Percentiles rank a stretch among this genome's conserved stretches.
Conservation (phyloP, 2,888 invertebrate species). For the Melitaea athalia region DNA sequence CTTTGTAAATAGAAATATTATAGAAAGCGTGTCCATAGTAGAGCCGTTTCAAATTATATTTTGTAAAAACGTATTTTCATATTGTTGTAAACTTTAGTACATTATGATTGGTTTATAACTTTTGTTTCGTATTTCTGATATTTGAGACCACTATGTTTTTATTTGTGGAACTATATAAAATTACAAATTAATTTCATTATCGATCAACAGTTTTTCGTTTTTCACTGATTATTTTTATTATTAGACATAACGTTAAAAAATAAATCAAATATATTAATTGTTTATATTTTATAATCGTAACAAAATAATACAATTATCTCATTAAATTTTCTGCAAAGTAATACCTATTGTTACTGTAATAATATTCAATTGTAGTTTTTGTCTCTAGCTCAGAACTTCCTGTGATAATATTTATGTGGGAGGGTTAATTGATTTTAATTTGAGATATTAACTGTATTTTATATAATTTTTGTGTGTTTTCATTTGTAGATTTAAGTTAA, state of each 20-base stretch:
- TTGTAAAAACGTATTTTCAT: conserved; percentile 7
- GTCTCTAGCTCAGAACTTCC: conserved; percentile 61
- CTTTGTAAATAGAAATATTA: conserved; percentile 29
- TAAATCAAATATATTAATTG: too few relatives aligned
- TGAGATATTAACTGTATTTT: conserved; percentile 28
- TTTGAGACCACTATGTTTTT: too few relatives aligned
- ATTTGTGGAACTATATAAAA: too few relatives aligned
- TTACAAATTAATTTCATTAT: too few relatives aligned
- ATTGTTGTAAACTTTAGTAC: neutral
- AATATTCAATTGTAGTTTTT: conserved; percentile 16
- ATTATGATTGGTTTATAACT: neutral
- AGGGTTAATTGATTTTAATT: conserved; percentile 29
- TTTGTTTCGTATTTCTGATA: neutral
- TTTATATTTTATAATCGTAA: too few relatives aligned
- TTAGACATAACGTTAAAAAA: too few relatives aligned
- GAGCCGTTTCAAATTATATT: conserved; percentile 27
- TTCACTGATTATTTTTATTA: too few relatives aligned
- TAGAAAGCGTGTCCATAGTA: conserved; percentile 14
- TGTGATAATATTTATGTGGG: conserved; percentile 59
- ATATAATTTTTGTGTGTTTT: conserved; percentile 16
- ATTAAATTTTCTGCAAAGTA: neutral
- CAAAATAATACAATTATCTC: too few relatives aligned
- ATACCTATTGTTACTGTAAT: neutral
- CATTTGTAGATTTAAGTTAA: conserved; percentile 26
- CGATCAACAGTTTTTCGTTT: too few relatives aligned